phyloP scores from a whole-genome alignment of 1,140 invertebrate species.

The Triops cancriformis region DNA sequence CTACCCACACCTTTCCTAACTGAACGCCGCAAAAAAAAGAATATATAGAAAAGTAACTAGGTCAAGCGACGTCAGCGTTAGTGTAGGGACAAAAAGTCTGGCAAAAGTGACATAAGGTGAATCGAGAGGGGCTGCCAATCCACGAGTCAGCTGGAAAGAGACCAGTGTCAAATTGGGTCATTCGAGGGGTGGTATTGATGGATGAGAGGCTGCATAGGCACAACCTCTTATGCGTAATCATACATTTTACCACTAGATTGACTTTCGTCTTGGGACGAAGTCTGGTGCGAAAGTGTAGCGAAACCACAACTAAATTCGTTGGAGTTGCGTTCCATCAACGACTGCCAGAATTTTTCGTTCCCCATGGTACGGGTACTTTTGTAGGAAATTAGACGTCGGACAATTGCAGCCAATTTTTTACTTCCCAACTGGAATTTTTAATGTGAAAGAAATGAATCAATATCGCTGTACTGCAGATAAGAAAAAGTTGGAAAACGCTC shows the following conservation, averaged over 20 bases:
- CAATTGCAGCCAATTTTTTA: no score
- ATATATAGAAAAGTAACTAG: no score
- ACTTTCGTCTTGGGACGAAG: background rate
- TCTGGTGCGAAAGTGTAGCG: background rate
- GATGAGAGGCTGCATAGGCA: background rate
- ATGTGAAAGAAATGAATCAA: no score
- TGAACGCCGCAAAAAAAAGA: background rate
- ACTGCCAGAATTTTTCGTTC: background rate
- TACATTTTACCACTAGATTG: background rate
- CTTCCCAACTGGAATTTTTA: no score
- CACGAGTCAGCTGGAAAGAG: background rate
- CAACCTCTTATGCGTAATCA: background rate
- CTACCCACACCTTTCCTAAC: background rate
- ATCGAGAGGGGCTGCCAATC: background rate
- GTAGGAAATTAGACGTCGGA: no score
- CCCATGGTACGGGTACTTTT: no score
- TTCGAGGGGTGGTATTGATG: background rate
- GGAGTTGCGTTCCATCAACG: background rate
- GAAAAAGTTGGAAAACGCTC: no score
- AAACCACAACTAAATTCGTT: background rate
- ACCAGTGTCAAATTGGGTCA: background rate
- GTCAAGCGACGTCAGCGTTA: no score
- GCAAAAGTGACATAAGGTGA: background rate
- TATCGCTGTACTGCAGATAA: no score
- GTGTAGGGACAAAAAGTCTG: no score